Conservation (phyloP, 1,140 invertebrate genomes). For the Apocrypta bakeri region DNA sequence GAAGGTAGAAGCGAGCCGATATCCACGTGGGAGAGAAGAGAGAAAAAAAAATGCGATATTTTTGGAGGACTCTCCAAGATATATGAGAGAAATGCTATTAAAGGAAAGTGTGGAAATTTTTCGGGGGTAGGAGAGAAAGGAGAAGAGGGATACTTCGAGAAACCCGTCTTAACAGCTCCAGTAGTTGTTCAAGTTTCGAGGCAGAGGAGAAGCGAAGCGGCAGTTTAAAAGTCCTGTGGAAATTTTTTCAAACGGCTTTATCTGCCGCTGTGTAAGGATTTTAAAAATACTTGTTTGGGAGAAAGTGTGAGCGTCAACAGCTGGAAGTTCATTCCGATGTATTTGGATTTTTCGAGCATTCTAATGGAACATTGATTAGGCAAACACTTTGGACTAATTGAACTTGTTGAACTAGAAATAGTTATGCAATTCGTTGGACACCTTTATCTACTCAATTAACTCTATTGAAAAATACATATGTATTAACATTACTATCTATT, state of each 20-base stretch:
- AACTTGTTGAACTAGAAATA: too few species aligned
- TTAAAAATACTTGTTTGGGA: too few species aligned
- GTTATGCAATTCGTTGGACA: too few species aligned
- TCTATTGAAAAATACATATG: too few species aligned
- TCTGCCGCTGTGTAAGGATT: too few species aligned
- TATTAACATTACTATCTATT: too few species aligned
- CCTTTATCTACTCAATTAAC: too few species aligned
- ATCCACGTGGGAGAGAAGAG: conserved; percentile 11
- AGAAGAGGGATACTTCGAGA: not conserved
- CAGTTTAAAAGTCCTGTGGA: not conserved
- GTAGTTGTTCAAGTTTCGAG: not conserved
- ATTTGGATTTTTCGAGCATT: too few species aligned
- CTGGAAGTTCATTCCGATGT: too few species aligned
- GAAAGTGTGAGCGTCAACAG: too few species aligned
- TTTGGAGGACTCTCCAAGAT: not conserved
- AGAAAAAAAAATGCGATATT: conserved; percentile 16
- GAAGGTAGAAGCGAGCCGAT: not conserved
- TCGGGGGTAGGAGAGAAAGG: not conserved
- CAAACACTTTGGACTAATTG: too few species aligned
- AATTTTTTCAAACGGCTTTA: not conserved
- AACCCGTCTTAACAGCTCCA: not conserved
- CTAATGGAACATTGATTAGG: too few species aligned
- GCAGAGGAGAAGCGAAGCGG: not conserved
- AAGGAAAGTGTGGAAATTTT: conserved; percentile 17
- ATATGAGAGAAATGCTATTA: conserved; percentile 12